phyloP scores from a whole-genome alignment of 2,113 vertebrate species.

The Sterrhoptilus dennistouni region DNA sequence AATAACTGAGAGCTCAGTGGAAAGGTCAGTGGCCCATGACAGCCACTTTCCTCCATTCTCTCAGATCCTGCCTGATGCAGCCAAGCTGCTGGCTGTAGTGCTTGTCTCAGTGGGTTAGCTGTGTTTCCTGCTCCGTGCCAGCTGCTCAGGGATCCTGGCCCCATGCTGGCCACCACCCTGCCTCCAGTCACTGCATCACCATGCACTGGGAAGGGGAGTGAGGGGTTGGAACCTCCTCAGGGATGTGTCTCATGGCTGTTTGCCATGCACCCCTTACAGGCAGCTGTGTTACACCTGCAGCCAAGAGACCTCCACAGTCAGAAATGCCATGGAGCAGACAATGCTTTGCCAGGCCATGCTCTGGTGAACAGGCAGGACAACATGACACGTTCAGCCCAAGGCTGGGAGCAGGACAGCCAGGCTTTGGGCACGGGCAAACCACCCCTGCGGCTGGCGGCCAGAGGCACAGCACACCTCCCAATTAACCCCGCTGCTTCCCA shows the following conservation, averaged over 20 bases:
- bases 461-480: not conserved
- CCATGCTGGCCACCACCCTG: not conserved
- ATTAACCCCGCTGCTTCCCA: rapidly evolving
- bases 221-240: not conserved
- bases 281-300: not conserved
- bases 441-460: not conserved
- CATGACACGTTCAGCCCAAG: rapidly evolving
- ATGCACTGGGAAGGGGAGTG: not conserved
- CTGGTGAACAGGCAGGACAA: not conserved
- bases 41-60: not conserved
- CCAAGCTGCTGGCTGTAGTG: not conserved
- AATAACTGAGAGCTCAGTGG: not conserved
- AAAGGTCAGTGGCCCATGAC: not conserved
- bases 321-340: not conserved
- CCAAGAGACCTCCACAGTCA: not conserved
- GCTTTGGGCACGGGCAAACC: not conserved
- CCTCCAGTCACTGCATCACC: not conserved
- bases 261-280: rapidly evolving
- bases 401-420: not conserved
- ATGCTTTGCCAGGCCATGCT: not conserved
- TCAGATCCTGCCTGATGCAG: not conserved
- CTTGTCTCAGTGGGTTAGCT: not conserved
- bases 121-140: not conserved
- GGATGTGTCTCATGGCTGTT: not conserved
- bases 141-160: not conserved